These are phyloP conservation scores for Turritopsis rubra DNA, from an alignment of 30 jellyfish, hydroid and myxozoan species.

Conservation along the genomic window DNA sequence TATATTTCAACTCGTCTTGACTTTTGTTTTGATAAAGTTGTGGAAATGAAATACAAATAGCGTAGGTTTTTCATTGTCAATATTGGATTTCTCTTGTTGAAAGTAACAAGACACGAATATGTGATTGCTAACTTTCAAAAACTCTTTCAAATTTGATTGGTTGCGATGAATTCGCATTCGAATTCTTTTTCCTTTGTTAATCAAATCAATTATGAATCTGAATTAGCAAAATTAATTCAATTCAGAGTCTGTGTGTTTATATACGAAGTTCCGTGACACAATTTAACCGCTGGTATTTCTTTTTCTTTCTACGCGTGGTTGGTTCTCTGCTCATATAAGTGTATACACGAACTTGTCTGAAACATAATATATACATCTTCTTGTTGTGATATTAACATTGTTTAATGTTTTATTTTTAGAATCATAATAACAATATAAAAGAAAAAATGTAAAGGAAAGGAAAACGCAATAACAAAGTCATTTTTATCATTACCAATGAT, in stretches of 20 bases:
- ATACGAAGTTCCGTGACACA: not conserved
- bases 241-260: not conserved
- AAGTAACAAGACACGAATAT: not conserved
- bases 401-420: not conserved
- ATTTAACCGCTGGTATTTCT: not conserved
- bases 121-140: not conserved
- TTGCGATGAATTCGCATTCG: not conserved
- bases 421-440: too few species aligned
- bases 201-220: not conserved
- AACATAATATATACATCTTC: not conserved
- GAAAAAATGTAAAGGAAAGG: not conserved
- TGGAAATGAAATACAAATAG: not conserved
- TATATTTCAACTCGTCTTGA: not conserved
- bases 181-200: not conserved
- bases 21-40: not conserved
- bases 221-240: too few species aligned
- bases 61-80: not conserved
- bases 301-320: not conserved
- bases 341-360: not conserved
- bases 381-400: too few species aligned
- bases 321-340: not conserved
- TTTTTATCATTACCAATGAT: not conserved
- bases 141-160: not conserved
- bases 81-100: not conserved
- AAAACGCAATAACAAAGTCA: not conserved